phyloP scores from a whole-genome alignment of 2,888 invertebrate genomes.

The Drosophila atripex region DNA sequence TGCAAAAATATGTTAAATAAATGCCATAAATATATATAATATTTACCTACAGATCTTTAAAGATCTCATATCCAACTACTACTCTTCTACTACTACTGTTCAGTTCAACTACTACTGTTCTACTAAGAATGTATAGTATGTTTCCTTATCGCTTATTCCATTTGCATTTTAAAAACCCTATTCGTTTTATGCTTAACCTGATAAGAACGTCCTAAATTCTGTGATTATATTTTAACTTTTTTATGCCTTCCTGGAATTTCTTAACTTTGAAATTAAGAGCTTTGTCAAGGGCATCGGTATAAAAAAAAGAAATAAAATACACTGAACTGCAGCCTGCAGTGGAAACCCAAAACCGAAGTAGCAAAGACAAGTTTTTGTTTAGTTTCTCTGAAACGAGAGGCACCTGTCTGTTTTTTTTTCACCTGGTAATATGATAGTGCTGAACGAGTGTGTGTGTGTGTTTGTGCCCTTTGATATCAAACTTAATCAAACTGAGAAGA shows the following conservation, averaged over 20 bases:
- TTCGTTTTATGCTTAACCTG: not conserved
- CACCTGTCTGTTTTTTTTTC: slow-evolving; percentile 49
- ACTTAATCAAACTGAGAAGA: slow-evolving; percentile 34
- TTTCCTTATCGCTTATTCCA: not conserved
- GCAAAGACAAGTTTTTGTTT: slow-evolving; percentile 24
- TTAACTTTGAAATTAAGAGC: slow-evolving; percentile 13
- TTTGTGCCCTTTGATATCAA: slow-evolving; percentile 36
- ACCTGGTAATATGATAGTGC: slow-evolving; percentile 44
- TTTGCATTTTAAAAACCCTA: not conserved
- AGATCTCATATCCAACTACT: too few relatives aligned
- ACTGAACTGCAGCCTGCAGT: slow-evolving; percentile 24
- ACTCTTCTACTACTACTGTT: too few relatives aligned
- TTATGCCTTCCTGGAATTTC: slow-evolving; percentile 1
- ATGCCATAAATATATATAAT: not conserved
- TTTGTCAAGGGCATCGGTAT: slow-evolving; percentile 12
- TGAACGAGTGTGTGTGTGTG: slow-evolving; percentile 14
- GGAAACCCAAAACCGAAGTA: slow-evolving; percentile 34
- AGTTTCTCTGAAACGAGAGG: slow-evolving; percentile 38
- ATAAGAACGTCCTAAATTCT: not conserved
- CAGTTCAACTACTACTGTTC: too few relatives aligned
- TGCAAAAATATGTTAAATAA: slow-evolving; percentile 1
- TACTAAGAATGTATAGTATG: too few relatives aligned
- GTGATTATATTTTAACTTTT: not conserved
- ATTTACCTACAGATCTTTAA: too few relatives aligned
- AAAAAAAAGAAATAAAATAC: slow-evolving; percentile 2